A percentile compares a stretch with the other conserved stretches of the same genome.
phyloP scores from a whole-genome alignment of 1,140 invertebrate species.

The Ceratosolen solmsi region DNA sequence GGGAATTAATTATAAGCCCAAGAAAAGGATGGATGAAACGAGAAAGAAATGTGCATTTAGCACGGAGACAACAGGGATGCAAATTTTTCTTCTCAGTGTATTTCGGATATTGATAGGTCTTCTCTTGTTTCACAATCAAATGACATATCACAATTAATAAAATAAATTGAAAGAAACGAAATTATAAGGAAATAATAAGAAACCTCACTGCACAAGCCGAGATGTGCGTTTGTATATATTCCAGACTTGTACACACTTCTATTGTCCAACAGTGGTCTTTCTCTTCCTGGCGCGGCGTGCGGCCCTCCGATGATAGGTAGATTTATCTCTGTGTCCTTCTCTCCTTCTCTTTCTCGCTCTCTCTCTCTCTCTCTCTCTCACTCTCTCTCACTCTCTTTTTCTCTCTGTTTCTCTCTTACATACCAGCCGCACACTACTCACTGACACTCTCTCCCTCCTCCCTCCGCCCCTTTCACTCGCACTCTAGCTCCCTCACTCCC shows the following conservation, averaged over 20 bases:
- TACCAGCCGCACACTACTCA: too few relatives aligned
- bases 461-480: too few relatives aligned
- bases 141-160: background rate
- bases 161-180: background rate
- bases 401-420: background rate
- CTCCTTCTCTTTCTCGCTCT: background rate
- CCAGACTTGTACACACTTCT: constrained; percentile 9
- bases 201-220: background rate
- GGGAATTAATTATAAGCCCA: background rate
- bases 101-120: background rate
- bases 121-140: too few relatives aligned
- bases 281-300: background rate
- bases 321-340: background rate
- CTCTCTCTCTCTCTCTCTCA: background rate
- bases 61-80: background rate
- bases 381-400: too few relatives aligned
- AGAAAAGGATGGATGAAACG: background rate
- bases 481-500: too few relatives aligned
- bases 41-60: background rate
- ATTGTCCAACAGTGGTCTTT: constrained; percentile 7
- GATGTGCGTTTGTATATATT: background rate
- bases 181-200: constrained; percentile 10
- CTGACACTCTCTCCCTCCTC: background rate
- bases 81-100: background rate
- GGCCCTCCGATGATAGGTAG: background rate